Conservation (phyloP, 2,797 vertebrate genomes). For the Acipenser ruthenus region DNA sequence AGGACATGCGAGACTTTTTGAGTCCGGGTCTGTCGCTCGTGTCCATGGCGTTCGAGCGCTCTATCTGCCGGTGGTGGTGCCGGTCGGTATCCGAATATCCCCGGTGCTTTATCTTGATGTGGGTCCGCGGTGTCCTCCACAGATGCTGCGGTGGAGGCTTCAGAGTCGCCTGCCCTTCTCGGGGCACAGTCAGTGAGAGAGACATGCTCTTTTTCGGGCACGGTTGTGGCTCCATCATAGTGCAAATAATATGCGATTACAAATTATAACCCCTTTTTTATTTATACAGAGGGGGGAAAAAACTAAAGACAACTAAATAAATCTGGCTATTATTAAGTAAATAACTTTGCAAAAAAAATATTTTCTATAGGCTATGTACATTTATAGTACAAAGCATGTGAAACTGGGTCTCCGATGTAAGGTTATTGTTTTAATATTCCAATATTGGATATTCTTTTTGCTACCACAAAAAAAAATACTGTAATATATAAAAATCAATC, state of each 20-base stretch:
- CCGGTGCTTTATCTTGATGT: constrained; percentile 88
- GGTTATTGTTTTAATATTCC: constrained; percentile 13
- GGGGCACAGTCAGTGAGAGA: constrained; percentile 78
- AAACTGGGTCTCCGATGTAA: too few species aligned
- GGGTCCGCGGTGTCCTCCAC: constrained; percentile 89
- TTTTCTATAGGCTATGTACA: background rate
- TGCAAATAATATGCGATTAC: constrained; percentile 35
- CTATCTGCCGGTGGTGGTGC: constrained; percentile 77
- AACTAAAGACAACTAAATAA: constrained; percentile 20
- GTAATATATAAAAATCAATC: constrained; percentile 34
- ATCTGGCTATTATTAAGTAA: constrained; percentile 35
- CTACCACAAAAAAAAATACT: constrained; percentile 15
- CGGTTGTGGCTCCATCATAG: constrained; percentile 76
- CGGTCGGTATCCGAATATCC: constrained; percentile 89
- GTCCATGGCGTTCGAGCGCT: constrained; percentile 88
- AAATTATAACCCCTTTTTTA: background rate
- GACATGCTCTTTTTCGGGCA: constrained; percentile 82
- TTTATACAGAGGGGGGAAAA: constrained; percentile 16
- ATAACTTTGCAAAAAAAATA: constrained; percentile 20
- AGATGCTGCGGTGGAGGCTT: constrained; percentile 84
- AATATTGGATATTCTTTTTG: constrained; percentile 33
- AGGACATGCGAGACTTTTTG: constrained; percentile 87
- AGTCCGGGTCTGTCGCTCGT: constrained; percentile 83
- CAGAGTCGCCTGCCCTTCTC: constrained; percentile 79
- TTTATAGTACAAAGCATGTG: constrained; percentile 1